Base-by-base conservation (phyloP, 2,888 invertebrate genomes). In the Amblyteles armatorius region DNA sequence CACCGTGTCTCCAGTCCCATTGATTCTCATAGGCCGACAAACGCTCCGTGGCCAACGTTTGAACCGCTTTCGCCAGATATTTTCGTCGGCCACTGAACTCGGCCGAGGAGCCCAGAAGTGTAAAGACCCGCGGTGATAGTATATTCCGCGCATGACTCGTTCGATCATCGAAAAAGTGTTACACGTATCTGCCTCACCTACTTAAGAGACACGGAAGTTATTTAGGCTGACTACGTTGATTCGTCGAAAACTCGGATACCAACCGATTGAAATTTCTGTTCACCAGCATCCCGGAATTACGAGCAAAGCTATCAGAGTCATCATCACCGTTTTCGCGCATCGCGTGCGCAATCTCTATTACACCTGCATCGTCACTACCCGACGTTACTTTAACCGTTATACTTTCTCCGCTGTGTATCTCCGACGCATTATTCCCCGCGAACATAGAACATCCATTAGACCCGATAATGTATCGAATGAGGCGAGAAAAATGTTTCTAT, bases 311-410 rank as follows among this genome's bases (percentile, higher is more conserved):
- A 7, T 73, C 29, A 44, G n/a, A 72, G 65, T 63, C 36, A 7
- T 67, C 29, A 11, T 40, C 50, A 16, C 19, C 48, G 63, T 44
- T 67, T 65, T 40, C 63, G n/a, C 68, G 50, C 55, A 57, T 85
- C 90, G 91, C 90, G 91, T 89, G 91, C 81, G 92, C 92, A 93
- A 93, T 92, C 90, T 88, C 90, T 93, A 93, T 93, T 93, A 93
- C 93, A 93, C 91, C 91, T 91, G 91, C 85, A 82, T 80, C 85
- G 80, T 84, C 80, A 85, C 79, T 82, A 91, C 90, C 91, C 90
- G 89, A 91, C 91, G 90, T 93, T 93, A 93, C 92, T 91, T 89
- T 90, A 91, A 91, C 92, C 91, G 93, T 93, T 93, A 92, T 91
- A 93, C 93, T 93, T 93, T 93, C 93, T 90, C 92, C 88, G 55